phyloP scores from a whole-genome alignment of 1,140 invertebrate genomes.

The Lordiphosa mommai region DNA sequence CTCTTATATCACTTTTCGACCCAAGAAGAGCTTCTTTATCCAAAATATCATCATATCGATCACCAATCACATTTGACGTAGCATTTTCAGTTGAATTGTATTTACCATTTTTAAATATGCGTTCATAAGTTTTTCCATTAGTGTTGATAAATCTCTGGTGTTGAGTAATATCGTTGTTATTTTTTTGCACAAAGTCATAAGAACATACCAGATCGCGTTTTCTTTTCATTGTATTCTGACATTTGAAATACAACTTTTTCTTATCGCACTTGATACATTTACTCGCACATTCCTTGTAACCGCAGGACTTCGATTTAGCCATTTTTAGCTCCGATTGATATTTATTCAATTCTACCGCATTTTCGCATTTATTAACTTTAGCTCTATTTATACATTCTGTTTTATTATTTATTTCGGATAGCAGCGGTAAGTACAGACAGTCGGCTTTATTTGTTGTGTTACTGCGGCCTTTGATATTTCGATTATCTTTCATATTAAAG shows the following conservation, averaged over 20 bases:
- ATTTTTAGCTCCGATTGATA: constrained; percentile 1
- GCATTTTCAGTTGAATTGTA: constrained; percentile 21
- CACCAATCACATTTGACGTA: constrained; percentile 9
- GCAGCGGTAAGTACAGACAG: constrained; percentile 30
- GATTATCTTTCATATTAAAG: constrained; percentile 11
- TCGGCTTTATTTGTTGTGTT: neutral
- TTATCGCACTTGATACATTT: constrained; percentile 43
- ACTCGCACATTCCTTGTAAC: neutral
- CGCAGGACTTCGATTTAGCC: constrained; percentile 7
- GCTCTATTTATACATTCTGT: constrained; percentile 14
- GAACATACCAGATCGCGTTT: constrained; percentile 33
- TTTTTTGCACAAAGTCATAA: constrained; percentile 28
- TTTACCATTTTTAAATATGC: constrained; percentile 28
- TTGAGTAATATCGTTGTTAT: constrained; percentile 29
- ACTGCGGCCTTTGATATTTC: neutral
- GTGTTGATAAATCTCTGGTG: constrained; percentile 6
- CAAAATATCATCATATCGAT: constrained; percentile 41
- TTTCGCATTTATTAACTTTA: constrained; percentile 11
- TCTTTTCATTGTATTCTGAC: constrained; percentile 15
- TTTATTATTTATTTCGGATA: constrained; percentile 25
- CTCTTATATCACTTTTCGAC: constrained; percentile 43
- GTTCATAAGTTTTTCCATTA: constrained; percentile 21
- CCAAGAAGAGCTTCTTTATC: constrained; percentile 62
- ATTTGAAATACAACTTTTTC: constrained; percentile 40
- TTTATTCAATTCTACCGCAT: constrained; percentile 5